Evolutionary conservation across 2,113 vertebrate species (phyloP).

Genomic region (Oncorhynchus kisutch): DNA sequence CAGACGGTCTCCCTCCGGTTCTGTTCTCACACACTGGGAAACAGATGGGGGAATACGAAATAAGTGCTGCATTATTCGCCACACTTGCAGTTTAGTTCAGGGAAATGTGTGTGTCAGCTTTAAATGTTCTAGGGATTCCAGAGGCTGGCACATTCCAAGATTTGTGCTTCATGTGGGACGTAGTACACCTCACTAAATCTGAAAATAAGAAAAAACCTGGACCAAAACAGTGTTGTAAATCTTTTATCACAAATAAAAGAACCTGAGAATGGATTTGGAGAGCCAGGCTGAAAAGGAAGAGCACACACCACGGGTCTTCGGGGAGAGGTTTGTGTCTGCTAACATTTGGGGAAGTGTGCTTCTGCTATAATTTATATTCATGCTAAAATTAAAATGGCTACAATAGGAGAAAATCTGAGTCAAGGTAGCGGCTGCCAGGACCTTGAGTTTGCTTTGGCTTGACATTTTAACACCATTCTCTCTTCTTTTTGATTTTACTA

Average conservation of each 20-base stretch:
- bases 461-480: conserved; percentile 45
- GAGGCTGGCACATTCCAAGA: conserved; percentile 71
- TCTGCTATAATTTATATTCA: conserved; percentile 64
- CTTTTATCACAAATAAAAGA: conserved; percentile 59
- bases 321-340: conserved; percentile 52
- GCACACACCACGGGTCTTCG: conserved; percentile 29
- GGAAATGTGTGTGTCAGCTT: conserved; percentile 71
- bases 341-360: conserved; percentile 59
- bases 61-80: conserved; percentile 61
- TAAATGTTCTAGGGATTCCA: conserved; percentile 56
- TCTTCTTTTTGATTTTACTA: conserved; percentile 54
- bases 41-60: conserved; percentile 64
- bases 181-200: conserved; percentile 52
- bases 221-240: conserved; percentile 66
- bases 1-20: conserved; percentile 37
- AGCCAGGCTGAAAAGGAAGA: conserved; percentile 54
- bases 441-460: conserved; percentile 67
- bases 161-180: conserved; percentile 62
- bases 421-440: conserved; percentile 55
- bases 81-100: conserved; percentile 65
- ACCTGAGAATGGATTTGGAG: conserved; percentile 46
- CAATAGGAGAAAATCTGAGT: conserved; percentile 53
- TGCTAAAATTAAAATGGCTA: conserved; percentile 65
- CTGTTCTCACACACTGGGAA: conserved; percentile 53
- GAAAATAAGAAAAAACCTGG: conserved; percentile 41